These are phyloP conservation scores for Musca domestica DNA, from an alignment of 1,140 invertebrate species.

Conservation along the genomic window DNA sequence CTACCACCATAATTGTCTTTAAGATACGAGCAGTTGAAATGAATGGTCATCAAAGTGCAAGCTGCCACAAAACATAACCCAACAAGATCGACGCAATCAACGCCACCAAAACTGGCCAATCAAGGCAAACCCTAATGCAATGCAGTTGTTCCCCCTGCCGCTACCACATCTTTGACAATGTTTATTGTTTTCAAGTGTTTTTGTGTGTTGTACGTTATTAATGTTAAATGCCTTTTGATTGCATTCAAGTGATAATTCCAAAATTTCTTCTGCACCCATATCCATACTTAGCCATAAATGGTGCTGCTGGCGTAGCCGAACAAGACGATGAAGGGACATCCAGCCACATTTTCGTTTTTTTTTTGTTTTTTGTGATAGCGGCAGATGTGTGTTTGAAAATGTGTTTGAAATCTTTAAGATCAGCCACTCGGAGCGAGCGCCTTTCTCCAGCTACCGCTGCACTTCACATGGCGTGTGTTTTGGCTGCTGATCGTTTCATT, in stretches of 20 bases:
- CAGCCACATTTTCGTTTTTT: too few species aligned
- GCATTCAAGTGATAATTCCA: slow-evolving; percentile 7
- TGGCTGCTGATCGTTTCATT: slow-evolving; percentile 11
- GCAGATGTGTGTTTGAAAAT: slow-evolving; percentile 6
- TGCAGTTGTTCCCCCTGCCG: background rate
- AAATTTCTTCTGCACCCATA: background rate
- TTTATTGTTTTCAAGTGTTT: slow-evolving; percentile 5
- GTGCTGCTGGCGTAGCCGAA: too few species aligned
- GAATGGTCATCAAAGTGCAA: background rate
- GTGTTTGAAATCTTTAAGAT: slow-evolving; percentile 2
- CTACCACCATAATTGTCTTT: slow-evolving; percentile 4
- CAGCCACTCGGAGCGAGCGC: too few species aligned
- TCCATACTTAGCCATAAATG: background rate
- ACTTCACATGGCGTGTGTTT: background rate
- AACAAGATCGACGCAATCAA: background rate
- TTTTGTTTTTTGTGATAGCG: too few species aligned
- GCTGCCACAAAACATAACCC: background rate
- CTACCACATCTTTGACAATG: background rate
- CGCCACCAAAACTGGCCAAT: background rate
- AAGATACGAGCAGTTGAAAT: background rate
- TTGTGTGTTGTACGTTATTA: background rate
- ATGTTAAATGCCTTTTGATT: slow-evolving; percentile 15
- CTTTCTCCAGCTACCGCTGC: background rate
- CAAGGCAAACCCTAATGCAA: too few species aligned
- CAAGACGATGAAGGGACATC: too few species aligned